Evolutionary conservation across 2,797 vertebrate genomes (phyloP), one percentile per base, ranked within the genome.

Genomic region (Sebastes minor): DNA sequence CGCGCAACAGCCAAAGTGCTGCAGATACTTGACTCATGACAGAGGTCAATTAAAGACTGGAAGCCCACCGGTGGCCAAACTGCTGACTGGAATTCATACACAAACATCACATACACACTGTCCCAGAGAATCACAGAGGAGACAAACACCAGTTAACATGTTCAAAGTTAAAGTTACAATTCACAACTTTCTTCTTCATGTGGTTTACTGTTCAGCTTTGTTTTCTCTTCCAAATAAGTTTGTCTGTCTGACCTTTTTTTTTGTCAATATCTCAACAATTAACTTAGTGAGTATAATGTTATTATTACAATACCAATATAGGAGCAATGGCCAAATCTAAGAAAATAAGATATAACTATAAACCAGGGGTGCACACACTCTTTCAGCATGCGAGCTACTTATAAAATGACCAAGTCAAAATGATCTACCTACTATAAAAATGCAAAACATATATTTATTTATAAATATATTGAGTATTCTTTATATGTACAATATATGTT

Each of bases 41-140:
- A 57, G 81, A 81, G 80, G 83, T 80, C 84, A 86, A 55, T 80
- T 86, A 81, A 81, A 80, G 60, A 65, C 62, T 60, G 53, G 76
- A 68, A 55, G 25, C 55, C 32, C 61, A 59, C n/a, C 61, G 64
- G 63, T 33, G 66, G 23, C 59, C 56, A 57, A 60, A 72, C 22
- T 33, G 35, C 71, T 74, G 67, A 71, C 13, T 69, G 22, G 38
- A 78, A 78, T 70, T 70, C 64, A 63, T 59, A 23, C 23, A 23
- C 23, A 64, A 78, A 33, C 5, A 38, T 67, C 35, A 30, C 16
- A 49, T 49, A 49, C 32, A 52, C 18, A 20, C 55, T 5, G 18
- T 57, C 30, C 16, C 8, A 55, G 52, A 12, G n/a, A 75, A 18
- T 33, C 14, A 46, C 53, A 57, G 23, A 69, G n/a, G 60, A 65